phyloP scores from a whole-genome alignment of 2,888 invertebrate species.

The Scaptomyza reducta region DNA sequence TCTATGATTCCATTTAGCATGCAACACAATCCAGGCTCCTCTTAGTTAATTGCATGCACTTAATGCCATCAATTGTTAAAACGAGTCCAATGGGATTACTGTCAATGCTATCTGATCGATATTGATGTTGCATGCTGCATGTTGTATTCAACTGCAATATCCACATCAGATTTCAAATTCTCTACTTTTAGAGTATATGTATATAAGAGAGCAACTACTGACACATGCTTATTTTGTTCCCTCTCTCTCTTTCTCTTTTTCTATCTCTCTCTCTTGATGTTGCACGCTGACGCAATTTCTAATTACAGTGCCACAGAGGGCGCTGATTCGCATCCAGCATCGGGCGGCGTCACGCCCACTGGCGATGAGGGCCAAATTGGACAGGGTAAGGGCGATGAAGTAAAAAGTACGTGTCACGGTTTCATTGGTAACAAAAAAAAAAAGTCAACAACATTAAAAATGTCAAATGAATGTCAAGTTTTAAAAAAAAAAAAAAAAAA shows the following conservation, averaged over 20 bases:
- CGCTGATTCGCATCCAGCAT: conserved; percentile 93
- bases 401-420: conserved; percentile 81
- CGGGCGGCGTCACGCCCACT: conserved; percentile 90
- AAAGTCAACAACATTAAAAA: conserved; percentile 36
- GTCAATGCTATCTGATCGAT: conserved; percentile 1
- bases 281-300: conserved; percentile 56
- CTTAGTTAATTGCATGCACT: conserved; percentile 28
- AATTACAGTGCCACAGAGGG: conserved; percentile 92
- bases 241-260: conserved; percentile 25
- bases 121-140: conserved; percentile 45
- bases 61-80: conserved; percentile 4
- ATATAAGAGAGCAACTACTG: conserved; percentile 24
- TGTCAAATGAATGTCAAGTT: no score
- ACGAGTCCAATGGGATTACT: conserved; percentile 4
- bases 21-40: neutral
- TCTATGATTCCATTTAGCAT: conserved; percentile 17
- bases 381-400: conserved; percentile 86
- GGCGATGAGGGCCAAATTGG: conserved; percentile 91
- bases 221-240: conserved; percentile 47
- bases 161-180: conserved; percentile 29
- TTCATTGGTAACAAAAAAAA: conserved; percentile 62
- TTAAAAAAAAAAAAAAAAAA: conserved; percentile 10
- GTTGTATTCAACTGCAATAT: conserved; percentile 30
- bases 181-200: conserved; percentile 21
- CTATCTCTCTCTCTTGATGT: conserved; percentile 21